Base-by-base conservation (phyloP, 2,797 vertebrate genomes). In the Sorex maritimensis region DNA sequence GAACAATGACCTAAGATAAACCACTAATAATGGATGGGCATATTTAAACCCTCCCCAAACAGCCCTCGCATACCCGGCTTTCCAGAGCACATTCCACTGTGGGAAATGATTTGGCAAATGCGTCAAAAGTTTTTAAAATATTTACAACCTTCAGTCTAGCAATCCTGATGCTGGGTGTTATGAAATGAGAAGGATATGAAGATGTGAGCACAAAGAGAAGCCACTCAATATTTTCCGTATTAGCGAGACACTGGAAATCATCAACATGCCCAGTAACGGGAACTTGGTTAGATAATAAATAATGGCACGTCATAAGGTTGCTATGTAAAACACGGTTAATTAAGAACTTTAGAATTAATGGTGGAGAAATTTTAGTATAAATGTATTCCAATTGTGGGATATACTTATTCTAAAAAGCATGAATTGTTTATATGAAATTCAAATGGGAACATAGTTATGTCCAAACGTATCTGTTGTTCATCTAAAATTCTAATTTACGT, bases 401-500 rank as follows among this genome's bases (percentile, higher is more conserved):
- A 86, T 80, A 74, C 19, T 34, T 80, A 79, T 38, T 74, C 9
- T 28, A 79, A 69, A 85, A 80, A 81, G 4, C 46, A 44, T 81
- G 84, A 30, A n/a, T 34, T 90, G 23, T 80, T 87, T 61, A 75
- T 44, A 26, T 86, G 69, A 96, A 82, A 65, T 87, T 92, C 58
- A 90, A 77, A 71, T 28, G 90, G 65, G 38, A 55, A 68, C 5
- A 86, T 2, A 74, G 23, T 26, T 71, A 58, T 14, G 75, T 10
- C 86, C 58, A 75, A 86, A 93, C 78, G 55, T 85, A 80, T 83
- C 82, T 17, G 12, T 52, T 83, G 34, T 90, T 90, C 74, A 83
- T 44, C 67, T 83, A 67, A 87, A 84, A 82, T 81, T 91, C 67
- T 80, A 83, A 61, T 87, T 92, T 83, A 93, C 9, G 24, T 75